These are phyloP conservation scores for Onychorhynchus coronatus DNA, from an alignment of 2,113 vertebrate species.

Conservation along the genomic window DNA sequence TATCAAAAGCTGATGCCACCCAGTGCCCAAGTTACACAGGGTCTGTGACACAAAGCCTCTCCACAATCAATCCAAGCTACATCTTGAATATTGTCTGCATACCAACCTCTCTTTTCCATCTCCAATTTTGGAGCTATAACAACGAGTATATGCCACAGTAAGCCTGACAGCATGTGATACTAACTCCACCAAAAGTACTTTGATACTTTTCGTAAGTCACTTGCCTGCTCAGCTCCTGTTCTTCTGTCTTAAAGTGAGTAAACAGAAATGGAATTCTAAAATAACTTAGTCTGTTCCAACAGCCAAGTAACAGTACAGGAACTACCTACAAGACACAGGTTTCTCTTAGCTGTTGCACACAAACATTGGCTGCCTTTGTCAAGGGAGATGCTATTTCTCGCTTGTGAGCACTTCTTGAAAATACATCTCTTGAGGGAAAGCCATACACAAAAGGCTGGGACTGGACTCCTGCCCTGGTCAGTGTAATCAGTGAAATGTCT, in stretches of 20 bases:
- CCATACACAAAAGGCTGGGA: neutral
- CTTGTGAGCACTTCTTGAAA: neutral
- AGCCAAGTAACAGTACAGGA: neutral
- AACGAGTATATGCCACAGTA: neutral
- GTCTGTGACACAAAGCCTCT: neutral
- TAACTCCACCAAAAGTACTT: neutral
- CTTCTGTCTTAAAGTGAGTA: neutral
- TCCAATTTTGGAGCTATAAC: neutral
- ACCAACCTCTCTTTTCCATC: neutral
- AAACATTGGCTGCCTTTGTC: neutral
- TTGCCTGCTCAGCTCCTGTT: neutral
- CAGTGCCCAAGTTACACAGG: neutral
- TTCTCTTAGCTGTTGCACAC: neutral
- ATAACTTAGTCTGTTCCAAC: neutral
- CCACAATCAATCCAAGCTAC: neutral
- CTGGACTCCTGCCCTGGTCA: neutral
- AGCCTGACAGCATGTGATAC: neutral
- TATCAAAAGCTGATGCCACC: neutral
- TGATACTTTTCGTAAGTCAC: neutral
- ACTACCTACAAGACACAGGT: neutral
- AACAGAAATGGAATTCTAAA: neutral
- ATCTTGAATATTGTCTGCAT: neutral
- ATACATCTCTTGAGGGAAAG: neutral
- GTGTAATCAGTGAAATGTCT: neutral
- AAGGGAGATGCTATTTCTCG: neutral